Evolutionary conservation across 1,140 invertebrate genomes (phyloP), one percentile per base, ranked within the genome.

Genomic region (Brachionus rubens): DNA sequence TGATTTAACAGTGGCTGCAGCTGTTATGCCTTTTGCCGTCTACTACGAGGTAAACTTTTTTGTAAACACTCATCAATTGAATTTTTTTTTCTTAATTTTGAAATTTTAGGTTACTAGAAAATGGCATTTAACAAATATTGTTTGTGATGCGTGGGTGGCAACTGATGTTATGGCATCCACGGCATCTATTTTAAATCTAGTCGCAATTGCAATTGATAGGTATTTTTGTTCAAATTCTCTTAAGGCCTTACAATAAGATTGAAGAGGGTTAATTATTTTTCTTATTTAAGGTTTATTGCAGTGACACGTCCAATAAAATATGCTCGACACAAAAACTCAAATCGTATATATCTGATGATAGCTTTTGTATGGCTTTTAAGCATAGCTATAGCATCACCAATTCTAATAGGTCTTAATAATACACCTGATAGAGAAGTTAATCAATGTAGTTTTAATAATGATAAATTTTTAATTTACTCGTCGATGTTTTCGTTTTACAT

Each of bases 271-370:
- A 21, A 68, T 43, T n/a, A n/a, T n/a, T n/a, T n/a, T 76, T 50
- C 76, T 28, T 65, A 56, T 86, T 86, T 46, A 88, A 96, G 96
- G 87, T 99, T 96, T 86, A 98, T 98, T 80, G 96, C 96, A 70
- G 95, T 99, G 68, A 98, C 94, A 26, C 91, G 95, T 84, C 96
- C 96, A 80, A 96, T 99, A 83, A 96, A 96, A 85, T 99, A 99
- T 87, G 92, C 94, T 54, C 96, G 96, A 82, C 95, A 98, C 87
- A 96, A 96, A 87, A 97, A 94, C 87, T 95, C 93, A 85, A 89
- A 90, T 77, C 89, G 96, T 77, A 94, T 97, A 43, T 93, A 92
- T 88, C 84, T 96, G 81, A 98, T 94, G 79, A 96, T 99, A 80
- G 89, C 90, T n/a, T 86, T 98, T 77, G 94, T 96, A 21, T 99